Evolutionary conservation across 2,113 vertebrate species (phyloP).

Genomic region (Haplotaxodon microlepis): DNA sequence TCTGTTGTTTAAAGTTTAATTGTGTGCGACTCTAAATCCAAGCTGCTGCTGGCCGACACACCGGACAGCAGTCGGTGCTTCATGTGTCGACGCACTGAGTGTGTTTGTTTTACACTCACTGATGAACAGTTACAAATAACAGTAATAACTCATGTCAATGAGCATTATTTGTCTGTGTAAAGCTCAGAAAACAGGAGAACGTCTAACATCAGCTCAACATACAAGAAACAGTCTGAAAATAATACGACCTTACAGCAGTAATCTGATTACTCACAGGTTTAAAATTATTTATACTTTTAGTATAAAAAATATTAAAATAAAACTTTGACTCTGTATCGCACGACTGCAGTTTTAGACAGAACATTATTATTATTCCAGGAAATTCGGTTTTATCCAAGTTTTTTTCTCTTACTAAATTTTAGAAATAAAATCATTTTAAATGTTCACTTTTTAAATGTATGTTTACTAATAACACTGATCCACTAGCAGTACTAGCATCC

Average conservation of each 20-base stretch:
- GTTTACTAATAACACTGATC: background rate
- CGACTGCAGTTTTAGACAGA: background rate
- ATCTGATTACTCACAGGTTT: background rate
- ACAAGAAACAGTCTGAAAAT: fast-evolving
- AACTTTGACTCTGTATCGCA: fast-evolving
- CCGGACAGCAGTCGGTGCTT: background rate
- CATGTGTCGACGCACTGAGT: fast-evolving
- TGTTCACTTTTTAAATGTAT: fast-evolving
- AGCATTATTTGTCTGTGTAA: fast-evolving
- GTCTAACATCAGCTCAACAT: background rate
- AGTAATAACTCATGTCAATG: fast-evolving
- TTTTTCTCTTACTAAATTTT: fast-evolving
- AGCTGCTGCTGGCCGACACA: background rate
- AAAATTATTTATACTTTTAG: background rate
- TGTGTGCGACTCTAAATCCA: background rate
- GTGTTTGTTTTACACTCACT: background rate
- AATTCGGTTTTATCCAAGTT: fast-evolving
- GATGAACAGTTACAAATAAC: fast-evolving
- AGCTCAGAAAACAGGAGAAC: fast-evolving
- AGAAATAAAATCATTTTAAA: fast-evolving
- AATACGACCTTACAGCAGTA: fast-evolving
- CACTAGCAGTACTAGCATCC: background rate
- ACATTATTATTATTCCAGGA: fast-evolving
- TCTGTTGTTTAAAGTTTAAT: background rate
- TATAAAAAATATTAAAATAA: background rate